A percentile compares a stretch with the other conserved stretches of the same genome.
Conservation (phyloP, 2,113 vertebrate genomes). For the Centropus bengalensis region DNA sequence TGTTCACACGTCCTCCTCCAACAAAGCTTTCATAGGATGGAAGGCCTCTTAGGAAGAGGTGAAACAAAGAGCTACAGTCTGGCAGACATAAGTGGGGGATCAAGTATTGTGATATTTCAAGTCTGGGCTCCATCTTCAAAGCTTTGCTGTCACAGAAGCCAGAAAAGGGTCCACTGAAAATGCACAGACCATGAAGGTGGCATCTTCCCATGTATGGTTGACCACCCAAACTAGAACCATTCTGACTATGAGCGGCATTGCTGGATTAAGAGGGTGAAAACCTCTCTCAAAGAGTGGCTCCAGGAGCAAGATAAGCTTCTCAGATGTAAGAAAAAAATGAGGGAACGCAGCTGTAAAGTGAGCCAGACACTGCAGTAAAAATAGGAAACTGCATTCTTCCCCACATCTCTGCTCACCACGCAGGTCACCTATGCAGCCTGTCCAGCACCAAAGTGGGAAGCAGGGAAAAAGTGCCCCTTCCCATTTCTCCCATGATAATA, state of each 20-base stretch:
- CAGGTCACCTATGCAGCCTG: background rate
- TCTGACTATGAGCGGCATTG: background rate
- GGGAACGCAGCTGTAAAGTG: background rate
- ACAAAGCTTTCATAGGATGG: background rate
- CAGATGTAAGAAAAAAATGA: background rate
- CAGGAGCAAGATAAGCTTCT: background rate
- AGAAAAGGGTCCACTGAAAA: background rate
- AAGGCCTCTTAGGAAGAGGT: background rate
- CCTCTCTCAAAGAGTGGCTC: background rate
- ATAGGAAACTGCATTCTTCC: background rate
- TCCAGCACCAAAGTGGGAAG: background rate
- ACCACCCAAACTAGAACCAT: background rate
- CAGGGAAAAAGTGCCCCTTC: rapidly evolving
- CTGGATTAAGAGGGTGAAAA: background rate
- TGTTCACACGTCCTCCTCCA: background rate
- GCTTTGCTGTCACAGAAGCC: background rate
- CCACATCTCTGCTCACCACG: background rate
- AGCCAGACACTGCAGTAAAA: background rate
- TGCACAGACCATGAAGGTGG: background rate
- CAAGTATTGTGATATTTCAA: background rate
- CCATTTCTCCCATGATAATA: background rate
- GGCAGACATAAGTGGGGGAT: background rate
- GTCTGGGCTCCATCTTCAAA: background rate
- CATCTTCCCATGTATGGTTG: background rate
- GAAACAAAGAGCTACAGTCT: background rate